Conservation (phyloP, 2,113 vertebrate genomes). For the Megalops atlanticus region DNA sequence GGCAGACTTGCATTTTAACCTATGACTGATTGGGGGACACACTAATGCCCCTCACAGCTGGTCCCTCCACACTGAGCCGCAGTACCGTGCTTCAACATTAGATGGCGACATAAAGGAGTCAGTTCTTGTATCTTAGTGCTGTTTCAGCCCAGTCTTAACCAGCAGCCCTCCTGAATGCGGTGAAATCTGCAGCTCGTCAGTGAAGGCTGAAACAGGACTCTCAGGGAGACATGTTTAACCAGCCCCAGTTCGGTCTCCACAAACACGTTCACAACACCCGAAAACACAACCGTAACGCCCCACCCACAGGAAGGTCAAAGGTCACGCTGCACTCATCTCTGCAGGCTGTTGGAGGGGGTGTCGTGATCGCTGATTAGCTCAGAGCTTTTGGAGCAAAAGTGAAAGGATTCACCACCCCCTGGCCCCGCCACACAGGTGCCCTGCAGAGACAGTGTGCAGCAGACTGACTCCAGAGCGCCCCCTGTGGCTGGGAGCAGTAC, state of each 20-base stretch:
- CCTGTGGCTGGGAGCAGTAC: slow-evolving; percentile 71
- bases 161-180: neutral
- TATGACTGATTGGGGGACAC: too few relatives aligned
- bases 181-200: slow-evolving; percentile 64
- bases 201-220: slow-evolving; percentile 54
- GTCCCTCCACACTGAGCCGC: too few relatives aligned
- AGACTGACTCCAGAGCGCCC: slow-evolving; percentile 7
- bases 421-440: slow-evolving; percentile 43
- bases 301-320: slow-evolving; percentile 31
- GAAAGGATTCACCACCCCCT: slow-evolving; percentile 16
- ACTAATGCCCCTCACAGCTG: too few relatives aligned
- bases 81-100: too few relatives aligned
- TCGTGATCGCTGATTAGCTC: too few relatives aligned
- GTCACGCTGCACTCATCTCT: neutral
- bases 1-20: neutral
- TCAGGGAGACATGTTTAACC: slow-evolving; percentile 36
- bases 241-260: slow-evolving; percentile 48
- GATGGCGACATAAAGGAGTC: neutral
- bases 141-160: neutral
- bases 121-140: neutral
- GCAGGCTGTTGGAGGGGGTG: too few relatives aligned
- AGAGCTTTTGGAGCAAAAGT: too few relatives aligned
- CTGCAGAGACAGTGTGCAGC: neutral
- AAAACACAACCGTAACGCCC: slow-evolving; percentile 67
- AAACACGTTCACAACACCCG: slow-evolving; percentile 71